These are phyloP conservation scores for Aphis gossypii DNA, from an alignment of 1,140 invertebrate genomes.

Conservation along the genomic window DNA sequence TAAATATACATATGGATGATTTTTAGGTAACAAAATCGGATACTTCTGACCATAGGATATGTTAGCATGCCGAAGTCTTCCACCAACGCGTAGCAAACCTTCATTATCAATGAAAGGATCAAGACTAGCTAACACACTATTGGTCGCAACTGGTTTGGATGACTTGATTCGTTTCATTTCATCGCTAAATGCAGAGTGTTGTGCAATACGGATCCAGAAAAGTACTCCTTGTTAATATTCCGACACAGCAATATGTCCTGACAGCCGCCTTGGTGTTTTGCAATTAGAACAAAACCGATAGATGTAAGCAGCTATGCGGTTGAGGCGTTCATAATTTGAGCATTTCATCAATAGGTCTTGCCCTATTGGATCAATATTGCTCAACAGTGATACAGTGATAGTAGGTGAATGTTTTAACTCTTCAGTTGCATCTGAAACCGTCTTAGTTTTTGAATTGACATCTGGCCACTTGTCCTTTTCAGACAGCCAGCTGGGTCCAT, in stretches of 20 bases:
- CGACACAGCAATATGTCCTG: neutral
- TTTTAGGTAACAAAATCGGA: slow-evolving; percentile 63
- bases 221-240: neutral
- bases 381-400: neutral
- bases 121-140: neutral
- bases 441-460: neutral
- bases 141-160: slow-evolving; percentile 63
- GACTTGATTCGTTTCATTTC: neutral
- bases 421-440: neutral
- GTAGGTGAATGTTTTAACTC: neutral
- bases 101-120: slow-evolving; percentile 63
- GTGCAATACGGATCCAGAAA: neutral
- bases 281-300: neutral
- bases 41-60: slow-evolving; percentile 62
- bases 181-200: neutral
- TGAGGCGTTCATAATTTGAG: neutral
- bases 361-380: neutral
- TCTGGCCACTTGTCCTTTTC: neutral
- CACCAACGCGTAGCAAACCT: slow-evolving; percentile 64
- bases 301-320: neutral
- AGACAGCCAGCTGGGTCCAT: slow-evolving; percentile 60
- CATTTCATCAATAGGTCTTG: neutral
- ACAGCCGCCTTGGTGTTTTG: neutral
- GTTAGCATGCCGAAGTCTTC: slow-evolving; percentile 62
- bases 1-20: neutral